Conservation (phyloP, 30 jellyfish, hydroid and myxozoan genomes). For the Mastigias papua region DNA sequence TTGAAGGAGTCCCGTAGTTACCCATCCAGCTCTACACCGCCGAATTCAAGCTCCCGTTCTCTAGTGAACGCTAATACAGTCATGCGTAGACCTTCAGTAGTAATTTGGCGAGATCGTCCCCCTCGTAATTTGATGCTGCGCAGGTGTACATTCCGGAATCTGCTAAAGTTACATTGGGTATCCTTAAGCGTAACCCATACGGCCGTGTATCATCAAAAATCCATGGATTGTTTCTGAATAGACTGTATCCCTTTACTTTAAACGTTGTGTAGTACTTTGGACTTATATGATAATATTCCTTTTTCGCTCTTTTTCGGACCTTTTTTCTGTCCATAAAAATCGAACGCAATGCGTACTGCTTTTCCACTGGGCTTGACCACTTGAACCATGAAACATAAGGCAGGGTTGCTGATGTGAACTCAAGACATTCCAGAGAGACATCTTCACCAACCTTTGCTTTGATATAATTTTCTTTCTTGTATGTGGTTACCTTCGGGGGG, state of each 20-base stretch:
- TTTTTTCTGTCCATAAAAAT: constrained; percentile 29
- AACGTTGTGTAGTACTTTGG: constrained; percentile 63
- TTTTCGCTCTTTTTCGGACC: constrained; percentile 22
- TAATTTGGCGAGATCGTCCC: constrained; percentile 83
- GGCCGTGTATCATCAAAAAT: constrained; percentile 89
- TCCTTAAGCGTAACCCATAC: constrained; percentile 83
- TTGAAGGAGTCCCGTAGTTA: neutral
- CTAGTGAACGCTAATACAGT: neutral
- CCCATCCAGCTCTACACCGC: too few species aligned
- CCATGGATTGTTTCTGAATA: constrained; percentile 37
- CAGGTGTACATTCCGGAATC: constrained; percentile 94
- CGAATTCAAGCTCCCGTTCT: too few species aligned
- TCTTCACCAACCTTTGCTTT: constrained; percentile 82
- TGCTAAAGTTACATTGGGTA: constrained; percentile 69
- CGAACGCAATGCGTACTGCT: constrained; percentile 52
- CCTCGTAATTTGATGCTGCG: constrained; percentile 86
- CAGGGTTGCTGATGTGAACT: constrained; percentile 77
- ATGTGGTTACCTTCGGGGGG: constrained; percentile 90
- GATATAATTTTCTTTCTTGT: constrained; percentile 63
- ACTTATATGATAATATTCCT: constrained; percentile 32
- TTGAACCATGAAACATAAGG: constrained; percentile 93
- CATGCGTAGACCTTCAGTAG: constrained; percentile 46
- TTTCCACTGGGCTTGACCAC: constrained; percentile 65
- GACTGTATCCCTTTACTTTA: constrained; percentile 1
- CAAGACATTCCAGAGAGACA: constrained; percentile 90